These are phyloP conservation scores for Muscidifurax raptorellus DNA, from an alignment of 1,140 invertebrate species.

Conservation along the genomic window DNA sequence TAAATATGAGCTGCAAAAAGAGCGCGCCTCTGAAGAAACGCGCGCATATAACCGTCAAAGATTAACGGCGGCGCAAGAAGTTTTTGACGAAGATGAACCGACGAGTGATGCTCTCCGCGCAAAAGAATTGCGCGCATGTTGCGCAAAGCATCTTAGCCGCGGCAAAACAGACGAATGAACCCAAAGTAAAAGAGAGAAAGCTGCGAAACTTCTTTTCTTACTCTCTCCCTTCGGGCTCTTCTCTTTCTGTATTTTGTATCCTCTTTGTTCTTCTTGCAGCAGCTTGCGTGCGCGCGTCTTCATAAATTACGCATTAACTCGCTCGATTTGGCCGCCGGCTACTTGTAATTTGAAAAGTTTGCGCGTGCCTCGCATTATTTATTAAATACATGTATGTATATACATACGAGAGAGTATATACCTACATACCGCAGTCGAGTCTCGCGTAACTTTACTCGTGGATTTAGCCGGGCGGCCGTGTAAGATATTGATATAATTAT, in stretches of 20 bases:
- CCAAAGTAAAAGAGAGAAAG: background rate
- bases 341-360: conserved; percentile 49
- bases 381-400: conserved; percentile 37
- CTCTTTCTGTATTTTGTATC: background rate
- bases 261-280: background rate
- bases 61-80: background rate
- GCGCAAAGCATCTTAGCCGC: background rate
- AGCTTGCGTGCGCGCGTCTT: conserved; percentile 21
- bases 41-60: background rate
- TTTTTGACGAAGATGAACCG: conserved; percentile 13
- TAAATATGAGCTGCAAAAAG: too few species aligned
- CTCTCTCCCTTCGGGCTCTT: background rate
- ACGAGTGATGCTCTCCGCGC: background rate
- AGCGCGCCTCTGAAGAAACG: background rate
- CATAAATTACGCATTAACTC: conserved; percentile 49
- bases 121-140: background rate
- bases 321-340: conserved; percentile 8
- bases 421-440: background rate
- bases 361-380: conserved; percentile 44
- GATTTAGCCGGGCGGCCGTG: background rate
- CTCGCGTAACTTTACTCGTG: background rate
- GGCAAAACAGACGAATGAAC: background rate
- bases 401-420: background rate
- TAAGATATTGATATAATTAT: conserved; percentile 39
- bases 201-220: background rate